Evolutionary conservation across 2,888 invertebrate genomes (phyloP), one percentile per base, ranked within the genome.

Genomic region (Sphaeridia pumilis): DNA sequence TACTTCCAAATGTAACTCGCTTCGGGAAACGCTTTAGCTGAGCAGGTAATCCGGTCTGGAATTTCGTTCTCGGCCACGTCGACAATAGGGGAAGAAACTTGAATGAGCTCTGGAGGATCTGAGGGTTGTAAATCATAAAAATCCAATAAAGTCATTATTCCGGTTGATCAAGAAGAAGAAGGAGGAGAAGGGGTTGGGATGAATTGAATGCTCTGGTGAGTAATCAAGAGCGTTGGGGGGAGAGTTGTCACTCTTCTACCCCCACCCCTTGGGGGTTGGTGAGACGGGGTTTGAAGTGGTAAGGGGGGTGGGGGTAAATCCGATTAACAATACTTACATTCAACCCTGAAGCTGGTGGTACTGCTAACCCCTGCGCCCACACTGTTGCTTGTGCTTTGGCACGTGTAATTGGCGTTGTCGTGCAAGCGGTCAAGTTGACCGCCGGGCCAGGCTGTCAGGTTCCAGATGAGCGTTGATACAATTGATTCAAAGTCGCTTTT

Each of bases 401-500:
- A 90, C 25, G 85, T 85, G 72, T 89, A 90, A 69, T 82, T 81
- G 46, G 83, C 82, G 61, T 84, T 84, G 72, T 87, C 86, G 5
- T 78, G 77, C 46, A 79, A 74, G 51, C 85, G 79, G 67, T 87
- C 84, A 63, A 90, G 76, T 66, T 80, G 80, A 48, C 82, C 78
- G 36, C 79, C 79, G 1, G 87, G 81, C 86, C 89, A 88, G 44
- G 82, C 81, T 2, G 82, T 78, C 78, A 90, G 81, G 73, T 89
- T 89, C 83, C 88, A 90, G 65, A 84, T 78, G 76, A 92, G 74
- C 55, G 83, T 86, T n/a, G 88, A 88, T 65, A 84, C 80, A 31
- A 88, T 81, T 34, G 89, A 88, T 70, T 89, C 86, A 67, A 90
- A 89, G 69, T 90, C 88, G 66, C 87, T 88, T 49, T 82, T 83